phyloP scores from a whole-genome alignment of 92 coral and sea anemone genomes.

The Porites cylindrica region DNA sequence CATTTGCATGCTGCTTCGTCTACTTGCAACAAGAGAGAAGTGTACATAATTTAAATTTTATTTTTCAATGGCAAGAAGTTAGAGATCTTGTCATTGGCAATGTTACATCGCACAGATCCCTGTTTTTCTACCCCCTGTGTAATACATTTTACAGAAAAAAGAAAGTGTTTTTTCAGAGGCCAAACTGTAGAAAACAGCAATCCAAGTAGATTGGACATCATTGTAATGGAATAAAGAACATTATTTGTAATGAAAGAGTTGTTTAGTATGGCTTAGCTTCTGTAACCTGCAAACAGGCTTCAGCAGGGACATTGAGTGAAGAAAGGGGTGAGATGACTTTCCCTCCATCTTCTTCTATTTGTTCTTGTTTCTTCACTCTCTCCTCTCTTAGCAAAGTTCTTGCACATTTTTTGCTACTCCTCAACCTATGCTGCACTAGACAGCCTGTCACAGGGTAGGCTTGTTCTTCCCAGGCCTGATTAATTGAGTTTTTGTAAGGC shows the following conservation, averaged over 20 bases:
- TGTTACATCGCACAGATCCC: not conserved
- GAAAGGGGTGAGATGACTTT: too few species aligned
- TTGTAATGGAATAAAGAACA: slow-evolving; percentile 19
- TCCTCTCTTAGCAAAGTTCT: too few species aligned
- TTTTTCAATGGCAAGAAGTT: slow-evolving; percentile 12
- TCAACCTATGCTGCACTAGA: too few species aligned
- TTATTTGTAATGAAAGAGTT: slow-evolving; percentile 7
- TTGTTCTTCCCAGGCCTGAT: too few species aligned
- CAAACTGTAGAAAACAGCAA: slow-evolving; percentile 5
- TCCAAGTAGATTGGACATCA: not conserved
- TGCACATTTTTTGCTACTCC: too few species aligned
- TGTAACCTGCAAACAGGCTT: not conserved
- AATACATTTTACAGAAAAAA: not conserved
- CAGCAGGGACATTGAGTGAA: not conserved
- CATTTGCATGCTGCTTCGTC: not conserved
- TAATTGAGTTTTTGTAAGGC: too few species aligned
- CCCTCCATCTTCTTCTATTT: too few species aligned
- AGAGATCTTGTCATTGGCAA: slow-evolving; percentile 7
- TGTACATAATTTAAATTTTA: slow-evolving; percentile 37
- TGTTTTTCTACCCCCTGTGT: slow-evolving; percentile 20
- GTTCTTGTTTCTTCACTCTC: too few species aligned
- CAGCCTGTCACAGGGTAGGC: too few species aligned
- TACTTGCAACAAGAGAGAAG: not conserved
- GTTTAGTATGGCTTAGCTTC: not conserved
- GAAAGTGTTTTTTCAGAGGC: slow-evolving; percentile 10